Conservation (phyloP, 2,888 invertebrate genomes). For the Aromia moschata region DNA sequence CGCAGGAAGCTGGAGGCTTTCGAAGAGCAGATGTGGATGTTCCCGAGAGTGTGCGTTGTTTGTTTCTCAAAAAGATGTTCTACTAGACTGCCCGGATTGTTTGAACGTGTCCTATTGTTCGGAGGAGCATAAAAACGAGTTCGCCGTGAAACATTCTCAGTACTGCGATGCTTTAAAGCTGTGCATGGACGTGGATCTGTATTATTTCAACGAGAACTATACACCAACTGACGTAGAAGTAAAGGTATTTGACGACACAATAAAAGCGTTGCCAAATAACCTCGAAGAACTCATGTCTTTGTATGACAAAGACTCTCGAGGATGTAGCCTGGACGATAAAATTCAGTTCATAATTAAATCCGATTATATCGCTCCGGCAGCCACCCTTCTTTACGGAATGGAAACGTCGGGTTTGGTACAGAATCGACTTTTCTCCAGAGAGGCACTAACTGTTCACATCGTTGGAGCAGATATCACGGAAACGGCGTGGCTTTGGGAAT, state of each 20-base stretch:
- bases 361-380: constrained; percentile 32
- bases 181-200: constrained; percentile 42
- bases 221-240: constrained; percentile 7
- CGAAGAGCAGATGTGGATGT: constrained; percentile 54
- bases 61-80: constrained; percentile 43
- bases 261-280: constrained; percentile 26
- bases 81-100: constrained; percentile 44
- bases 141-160: constrained; percentile 35
- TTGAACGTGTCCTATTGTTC: constrained; percentile 48
- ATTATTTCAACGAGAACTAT: constrained; percentile 26
- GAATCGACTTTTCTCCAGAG: constrained; percentile 32
- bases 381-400: constrained; percentile 46
- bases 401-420: constrained; percentile 37
- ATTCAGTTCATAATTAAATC: constrained; percentile 32
- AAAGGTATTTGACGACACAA: neutral
- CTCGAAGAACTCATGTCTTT: constrained; percentile 25
- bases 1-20: constrained; percentile 41
- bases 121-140: constrained; percentile 36
- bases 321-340: constrained; percentile 2
- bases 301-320: constrained; percentile 17
- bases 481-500: constrained; percentile 42
- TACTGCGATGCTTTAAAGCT: constrained; percentile 43
- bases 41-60: constrained; percentile 49
- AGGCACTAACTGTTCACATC: constrained; percentile 47
- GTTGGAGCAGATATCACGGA: constrained; percentile 53